Evolutionary conservation across 2,113 vertebrate genomes (phyloP).

Genomic region (Plestiodon gilberti): DNA sequence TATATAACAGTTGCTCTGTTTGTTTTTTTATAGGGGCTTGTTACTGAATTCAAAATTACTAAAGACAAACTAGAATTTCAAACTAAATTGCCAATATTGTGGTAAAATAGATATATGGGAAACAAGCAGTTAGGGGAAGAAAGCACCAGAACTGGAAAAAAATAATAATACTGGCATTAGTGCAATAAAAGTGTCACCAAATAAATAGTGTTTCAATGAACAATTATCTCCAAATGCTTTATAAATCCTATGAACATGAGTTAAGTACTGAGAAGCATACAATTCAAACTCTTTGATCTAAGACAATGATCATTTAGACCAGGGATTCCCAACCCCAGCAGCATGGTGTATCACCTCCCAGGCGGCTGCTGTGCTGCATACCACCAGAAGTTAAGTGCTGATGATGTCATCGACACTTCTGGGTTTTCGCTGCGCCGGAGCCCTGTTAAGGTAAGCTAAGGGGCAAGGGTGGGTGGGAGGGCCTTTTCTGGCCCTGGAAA

Average conservation of each 20-base stretch:
- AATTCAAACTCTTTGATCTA: neutral
- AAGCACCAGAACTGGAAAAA: neutral
- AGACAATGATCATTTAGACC: neutral
- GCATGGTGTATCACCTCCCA: too few relatives aligned
- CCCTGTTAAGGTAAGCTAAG: too few relatives aligned
- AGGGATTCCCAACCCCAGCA: too few relatives aligned
- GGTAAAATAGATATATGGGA: neutral
- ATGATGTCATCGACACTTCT: too few relatives aligned
- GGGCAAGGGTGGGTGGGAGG: too few relatives aligned
- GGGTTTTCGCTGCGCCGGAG: too few relatives aligned
- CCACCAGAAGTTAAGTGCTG: too few relatives aligned
- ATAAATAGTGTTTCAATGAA: neutral
- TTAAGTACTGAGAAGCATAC: neutral
- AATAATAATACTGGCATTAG: neutral
- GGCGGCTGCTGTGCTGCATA: too few relatives aligned
- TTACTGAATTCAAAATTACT: slow-evolving; percentile 16
- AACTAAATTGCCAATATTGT: accelerated
- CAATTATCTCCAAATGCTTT: neutral
- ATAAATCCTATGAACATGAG: neutral
- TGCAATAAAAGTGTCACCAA: neutral
- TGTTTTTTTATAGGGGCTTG: slow-evolving; percentile 18
- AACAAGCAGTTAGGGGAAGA: neutral
- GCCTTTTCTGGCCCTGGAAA: too few relatives aligned
- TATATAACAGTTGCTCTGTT: slow-evolving; percentile 12
- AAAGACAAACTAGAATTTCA: slow-evolving; percentile 13